Evolutionary conservation across 1,140 invertebrate species (phyloP), one percentile per base, ranked within the genome.

Genomic region (Lucilia sericata): DNA sequence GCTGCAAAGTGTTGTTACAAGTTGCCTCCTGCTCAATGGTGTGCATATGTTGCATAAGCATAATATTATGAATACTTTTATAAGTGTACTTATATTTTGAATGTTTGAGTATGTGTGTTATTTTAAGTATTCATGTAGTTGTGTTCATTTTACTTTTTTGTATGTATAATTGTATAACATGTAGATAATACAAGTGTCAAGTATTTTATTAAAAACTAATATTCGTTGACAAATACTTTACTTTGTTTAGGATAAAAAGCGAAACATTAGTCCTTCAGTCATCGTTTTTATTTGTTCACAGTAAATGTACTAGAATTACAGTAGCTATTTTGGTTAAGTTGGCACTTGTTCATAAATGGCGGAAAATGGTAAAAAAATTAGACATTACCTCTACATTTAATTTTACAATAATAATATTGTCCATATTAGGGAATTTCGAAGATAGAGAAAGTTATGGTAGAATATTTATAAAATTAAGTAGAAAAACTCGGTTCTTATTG

Each of bases 41-140:
- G 65, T 70, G 65, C 65, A 70, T 70, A 70, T 70, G 65, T 70
- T 70, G 19, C 65, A 70, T 70, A 21, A 70, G 25, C 21, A 70
- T 70, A 70, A 5, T 21, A 21, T 9, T 70, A 17, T 21, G 17
- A 9, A 19, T 25, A 21, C 10, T 60, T 60, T 12, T n/a, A 5
- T 60, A 60, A 17, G 51, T 12, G n/a, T 17, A 60, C 25, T 30
- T 30, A 30, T 30, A 30, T 30, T 60, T n/a, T 60, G 55, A 7
- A n/a, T 60, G 55, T 60, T 7, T 7, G 14, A 1, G n/a, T 17
- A 17, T 60, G n/a, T 2, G 55, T 60, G 55, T 60, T 60, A n/a
- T 60, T 60, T 42, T 42, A 42, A 42, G 42, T 42, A 42, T 42
- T 42, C 42, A 42, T 42, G 42, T 42, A 42, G 55, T 9, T 25